These are phyloP conservation scores for Pollenia amentaria DNA, from an alignment of 2,888 invertebrate genomes.

Conservation along the genomic window DNA sequence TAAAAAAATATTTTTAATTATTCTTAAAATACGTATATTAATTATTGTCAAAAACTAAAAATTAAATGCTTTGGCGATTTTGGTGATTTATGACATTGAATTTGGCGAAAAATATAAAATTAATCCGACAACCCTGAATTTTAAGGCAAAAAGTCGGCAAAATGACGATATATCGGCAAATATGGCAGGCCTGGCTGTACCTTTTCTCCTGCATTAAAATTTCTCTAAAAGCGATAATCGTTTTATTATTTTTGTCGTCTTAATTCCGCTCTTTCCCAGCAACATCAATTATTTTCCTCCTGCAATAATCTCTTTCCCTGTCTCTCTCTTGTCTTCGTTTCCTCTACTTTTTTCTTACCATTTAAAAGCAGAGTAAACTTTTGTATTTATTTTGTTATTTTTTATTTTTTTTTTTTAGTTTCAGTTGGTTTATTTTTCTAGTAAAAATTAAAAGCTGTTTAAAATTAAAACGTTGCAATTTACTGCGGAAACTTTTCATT, in stretches of 20 bases:
- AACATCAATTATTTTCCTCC: conserved; percentile 14
- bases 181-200: too few species aligned
- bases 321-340: not conserved
- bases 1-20: too few species aligned
- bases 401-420: not conserved
- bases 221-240: too few species aligned
- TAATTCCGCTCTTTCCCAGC: not conserved
- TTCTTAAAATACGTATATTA: too few species aligned
- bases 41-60: too few species aligned
- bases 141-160: too few species aligned
- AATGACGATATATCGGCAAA: too few species aligned
- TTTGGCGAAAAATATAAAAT: too few species aligned
- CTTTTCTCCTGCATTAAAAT: too few species aligned
- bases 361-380: conserved; percentile 58
- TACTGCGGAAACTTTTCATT: conserved; percentile 71
- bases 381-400: conserved; percentile 49
- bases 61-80: too few species aligned
- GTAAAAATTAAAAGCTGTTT: conserved; percentile 72
- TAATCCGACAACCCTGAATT: too few species aligned
- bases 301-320: not conserved
- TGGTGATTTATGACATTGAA: too few species aligned
- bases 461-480: conserved; percentile 74
- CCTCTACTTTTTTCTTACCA: not conserved
- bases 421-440: conserved; percentile 8
- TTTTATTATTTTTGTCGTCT: not conserved